Base-by-base conservation (phyloP, 2,797 vertebrate genomes). In the Galaxias olidus region DNA sequence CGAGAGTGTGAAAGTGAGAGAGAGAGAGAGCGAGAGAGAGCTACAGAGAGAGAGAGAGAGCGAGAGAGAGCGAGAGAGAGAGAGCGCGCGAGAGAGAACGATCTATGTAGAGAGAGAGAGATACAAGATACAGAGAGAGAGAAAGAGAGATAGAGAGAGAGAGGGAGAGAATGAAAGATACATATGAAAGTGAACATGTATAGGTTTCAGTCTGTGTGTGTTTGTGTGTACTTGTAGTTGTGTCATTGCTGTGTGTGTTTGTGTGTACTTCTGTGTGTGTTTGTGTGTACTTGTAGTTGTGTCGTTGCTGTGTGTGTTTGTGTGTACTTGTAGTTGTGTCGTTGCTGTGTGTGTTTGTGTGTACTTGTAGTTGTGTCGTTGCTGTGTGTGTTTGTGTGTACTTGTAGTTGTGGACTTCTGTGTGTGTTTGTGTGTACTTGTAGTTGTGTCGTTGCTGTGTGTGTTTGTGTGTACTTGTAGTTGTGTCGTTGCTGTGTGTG, bases 11-110 rank as follows among this genome's bases (percentile, higher is more conserved):
- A n/a, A n/a, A 62, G 49, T 15, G 49, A 51, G 49, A 51, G 49
- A 51, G 49, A 51, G 49, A 51, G 49, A 51, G 49, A 51, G 49
- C 15, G 49, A 51, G 49, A 51, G 49, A 51, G 49, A 51, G 49
- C n/a, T n/a, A n/a, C n/a, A n/a, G 15, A 68, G n/a, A 53, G 41
- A 61, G 30, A 10, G 46, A 9, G 13, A 30, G 43, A 61, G 47
- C 41, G 59, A 61, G 59, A 43, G 48, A 59, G n/a, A 49, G 61
- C 42, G 43, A 60, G 41, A 12, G 63, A 10, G 58, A 61, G 59
- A 61, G 14, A 51, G 60, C n/a, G n/a, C n/a, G n/a, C n/a, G n/a
- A n/a, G n/a, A n/a, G n/a, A n/a, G n/a, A n/a, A n/a, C n/a, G n/a
- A n/a, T n/a, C n/a, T n/a, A n/a, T n/a, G n/a, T 30, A 40, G 45